Evolutionary conservation across 2,113 vertebrate species (phyloP).

Genomic region (Semicossyphus pulcher): DNA sequence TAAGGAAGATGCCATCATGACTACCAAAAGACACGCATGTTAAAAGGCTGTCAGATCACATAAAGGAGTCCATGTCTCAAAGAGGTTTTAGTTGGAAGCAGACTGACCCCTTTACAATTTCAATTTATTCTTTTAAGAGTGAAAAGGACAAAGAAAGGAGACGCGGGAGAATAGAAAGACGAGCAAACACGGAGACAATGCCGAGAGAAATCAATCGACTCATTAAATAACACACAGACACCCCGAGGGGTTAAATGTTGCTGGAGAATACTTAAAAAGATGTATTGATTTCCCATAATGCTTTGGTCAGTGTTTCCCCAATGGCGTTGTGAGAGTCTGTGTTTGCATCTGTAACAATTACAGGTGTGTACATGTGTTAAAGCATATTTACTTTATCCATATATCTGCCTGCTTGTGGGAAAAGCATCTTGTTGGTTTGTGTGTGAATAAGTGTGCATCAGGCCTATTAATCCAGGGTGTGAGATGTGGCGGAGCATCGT

Average conservation of each 20-base stretch:
- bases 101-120: not conserved
- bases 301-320: constrained; percentile 1
- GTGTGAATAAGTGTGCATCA: not conserved
- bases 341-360: not conserved
- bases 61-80: not conserved
- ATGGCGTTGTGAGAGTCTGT: not conserved
- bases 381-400: not conserved
- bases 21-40: not conserved
- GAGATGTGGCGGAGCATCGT: constrained; percentile 56
- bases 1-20: too few relatives aligned
- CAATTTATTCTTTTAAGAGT: not conserved
- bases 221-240: not conserved
- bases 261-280: constrained; percentile 23
- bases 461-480: constrained; percentile 39
- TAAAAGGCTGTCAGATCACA: not conserved
- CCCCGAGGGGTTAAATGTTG: not conserved
- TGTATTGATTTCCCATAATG: constrained; percentile 46
- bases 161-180: not conserved
- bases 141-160: constrained; percentile 2
- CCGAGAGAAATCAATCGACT: not conserved
- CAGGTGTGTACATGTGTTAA: too few relatives aligned
- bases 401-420: not conserved
- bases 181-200: not conserved
- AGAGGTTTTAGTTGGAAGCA: not conserved
- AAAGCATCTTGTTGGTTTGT: not conserved